These are phyloP conservation scores for Torymus texanus DNA, from an alignment of 2,888 invertebrate species.

Conservation along the genomic window DNA sequence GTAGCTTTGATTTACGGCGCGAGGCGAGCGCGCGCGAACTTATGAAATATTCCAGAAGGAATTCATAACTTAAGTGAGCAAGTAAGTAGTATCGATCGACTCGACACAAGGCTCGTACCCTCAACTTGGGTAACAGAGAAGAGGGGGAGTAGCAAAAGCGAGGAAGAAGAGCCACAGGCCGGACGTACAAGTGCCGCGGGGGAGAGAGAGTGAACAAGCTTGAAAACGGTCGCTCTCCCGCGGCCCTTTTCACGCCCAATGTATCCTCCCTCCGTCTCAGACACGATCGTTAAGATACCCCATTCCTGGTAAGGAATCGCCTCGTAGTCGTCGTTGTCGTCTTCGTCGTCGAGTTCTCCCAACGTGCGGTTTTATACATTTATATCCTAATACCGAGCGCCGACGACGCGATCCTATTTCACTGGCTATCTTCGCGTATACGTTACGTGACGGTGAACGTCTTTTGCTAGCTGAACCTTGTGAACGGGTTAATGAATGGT, in stretches of 20 bases:
- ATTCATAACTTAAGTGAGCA: conserved; percentile 35
- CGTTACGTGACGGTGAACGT: neutral
- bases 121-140: too few relatives aligned
- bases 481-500: too few relatives aligned
- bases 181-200: conserved; percentile 6
- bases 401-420: neutral
- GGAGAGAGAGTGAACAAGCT: conserved; percentile 11
- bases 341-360: conserved; percentile 49
- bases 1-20: neutral
- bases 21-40: conserved; percentile 1
- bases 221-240: conserved; percentile 20
- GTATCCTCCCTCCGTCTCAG: conserved; percentile 63
- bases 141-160: neutral
- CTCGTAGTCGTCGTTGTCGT: conserved; percentile 48
- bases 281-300: conserved; percentile 72
- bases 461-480: too few relatives aligned
- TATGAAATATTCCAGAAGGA: conserved; percentile 19
- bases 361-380: conserved; percentile 26
- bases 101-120: too few relatives aligned
- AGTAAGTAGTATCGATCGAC: conserved; percentile 46
- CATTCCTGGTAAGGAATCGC: conserved; percentile 57
- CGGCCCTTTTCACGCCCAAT: conserved; percentile 70
- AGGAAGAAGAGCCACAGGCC: neutral
- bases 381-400: conserved; percentile 7
- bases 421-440: neutral